Evolutionary conservation across 2,888 invertebrate genomes (phyloP).

Genomic region (Tenthredo mesomela): DNA sequence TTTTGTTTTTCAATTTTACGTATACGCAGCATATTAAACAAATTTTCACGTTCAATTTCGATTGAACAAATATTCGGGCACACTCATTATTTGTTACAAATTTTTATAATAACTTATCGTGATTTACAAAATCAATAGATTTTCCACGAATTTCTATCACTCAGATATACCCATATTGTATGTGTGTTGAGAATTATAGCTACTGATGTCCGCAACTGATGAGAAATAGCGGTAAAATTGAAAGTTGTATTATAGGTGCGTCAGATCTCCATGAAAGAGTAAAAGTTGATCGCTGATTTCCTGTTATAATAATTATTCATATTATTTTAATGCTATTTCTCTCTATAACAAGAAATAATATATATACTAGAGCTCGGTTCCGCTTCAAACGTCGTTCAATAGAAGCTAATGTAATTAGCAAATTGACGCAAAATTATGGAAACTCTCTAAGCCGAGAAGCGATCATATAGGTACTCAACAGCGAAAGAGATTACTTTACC

Average conservation of each 20-base stretch:
- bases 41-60: not conserved
- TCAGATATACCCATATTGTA: too few relatives aligned
- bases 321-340: not conserved
- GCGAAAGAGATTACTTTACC: not conserved
- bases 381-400: not conserved
- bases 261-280: conserved; percentile 4
- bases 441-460: not conserved
- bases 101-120: not conserved
- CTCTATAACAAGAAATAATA: too few relatives aligned
- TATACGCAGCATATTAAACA: not conserved
- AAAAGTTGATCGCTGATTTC: conserved; percentile 13
- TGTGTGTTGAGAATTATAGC: not conserved
- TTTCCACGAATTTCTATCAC: not conserved
- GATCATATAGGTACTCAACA: not conserved
- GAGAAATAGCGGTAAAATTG: not conserved
- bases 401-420: not conserved
- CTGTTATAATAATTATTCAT: not conserved
- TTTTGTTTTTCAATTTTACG: not conserved
- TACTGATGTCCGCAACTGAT: not conserved
- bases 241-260: conserved; percentile 10
- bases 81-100: not conserved
- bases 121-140: not conserved
- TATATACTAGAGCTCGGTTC: not conserved
- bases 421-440: not conserved
- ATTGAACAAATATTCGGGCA: not conserved